Evolutionary conservation across 2,888 invertebrate species (phyloP), one percentile per base, ranked within the genome.

Genomic region (Mystacides longicornis): DNA sequence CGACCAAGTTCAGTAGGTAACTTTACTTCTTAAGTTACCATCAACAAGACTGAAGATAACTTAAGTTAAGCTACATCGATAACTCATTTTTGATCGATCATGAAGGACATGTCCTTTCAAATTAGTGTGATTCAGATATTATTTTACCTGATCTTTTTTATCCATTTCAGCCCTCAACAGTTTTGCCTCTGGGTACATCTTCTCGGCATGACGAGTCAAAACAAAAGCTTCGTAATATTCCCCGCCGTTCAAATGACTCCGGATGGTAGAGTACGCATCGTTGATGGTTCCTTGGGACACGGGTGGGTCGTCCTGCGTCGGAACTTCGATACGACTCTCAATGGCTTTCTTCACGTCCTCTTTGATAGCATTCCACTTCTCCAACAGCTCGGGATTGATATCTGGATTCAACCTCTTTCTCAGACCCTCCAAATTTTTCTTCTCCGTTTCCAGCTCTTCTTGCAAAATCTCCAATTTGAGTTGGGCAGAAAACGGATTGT

Each of bases 401-500:
- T 69, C 71, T 0, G 75, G 73, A 60, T 75, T 76, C 0, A 76
- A 62, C 61, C 71, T 74, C 51, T 77, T 71, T 62, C 80, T 79
- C 63, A 85, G 75, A 52, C 82, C 80, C 37, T 82, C 77, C 19
- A 90, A 70, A 62, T 85, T 83, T 52, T 77, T 78, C 61, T 74
- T 75, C 63, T 85, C 86, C 9, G 73, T 72, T 58, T 78, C 72
- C 49, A 85, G 71, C 64, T 83, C 82, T 52, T 77, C 74, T 64
- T 81, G 75, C 33, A 88, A 71, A 56, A 81, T 70, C 64, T 78
- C 74, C 16, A 73, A 67, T 64, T 74, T 76, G 64, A 87, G 79
- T 73, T 85, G 84, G 0, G 86, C 83, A n/a, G 89, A 85, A 70
- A 86, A 96, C 3, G 91, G 89, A 74, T 97, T 96, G 62, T 84